A percentile compares a stretch with the other conserved stretches of the same genome.
phyloP scores from a whole-genome alignment of 2,113 vertebrate genomes.

The Muscicapa adusta region DNA sequence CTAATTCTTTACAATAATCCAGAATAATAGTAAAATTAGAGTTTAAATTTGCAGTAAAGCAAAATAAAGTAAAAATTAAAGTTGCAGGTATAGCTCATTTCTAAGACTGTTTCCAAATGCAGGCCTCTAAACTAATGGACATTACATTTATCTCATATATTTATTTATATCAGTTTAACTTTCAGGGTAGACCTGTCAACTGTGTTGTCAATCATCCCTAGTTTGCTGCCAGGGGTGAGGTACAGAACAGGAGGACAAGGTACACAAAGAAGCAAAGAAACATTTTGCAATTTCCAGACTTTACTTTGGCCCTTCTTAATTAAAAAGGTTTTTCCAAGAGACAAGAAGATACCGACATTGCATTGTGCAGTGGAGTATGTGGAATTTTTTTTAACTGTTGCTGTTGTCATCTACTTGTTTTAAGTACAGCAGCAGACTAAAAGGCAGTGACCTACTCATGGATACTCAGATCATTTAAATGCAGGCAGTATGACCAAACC shows the following conservation, averaged over 20 bases:
- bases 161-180: slow-evolving; percentile 22
- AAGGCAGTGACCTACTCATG: background rate
- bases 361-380: background rate
- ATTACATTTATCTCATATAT: slow-evolving; percentile 1
- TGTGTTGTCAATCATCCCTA: background rate
- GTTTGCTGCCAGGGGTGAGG: background rate
- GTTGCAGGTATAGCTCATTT: background rate
- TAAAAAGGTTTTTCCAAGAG: background rate
- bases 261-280: background rate
- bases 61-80: too few relatives aligned
- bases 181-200: background rate
- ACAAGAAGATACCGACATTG: background rate
- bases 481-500: background rate
- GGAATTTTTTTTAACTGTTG: background rate
- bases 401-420: background rate
- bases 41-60: too few relatives aligned
- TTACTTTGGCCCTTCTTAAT: background rate
- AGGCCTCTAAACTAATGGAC: background rate
- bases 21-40: background rate
- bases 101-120: background rate
- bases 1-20: background rate
- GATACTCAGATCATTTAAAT: background rate
- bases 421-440: background rate
- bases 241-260: background rate
- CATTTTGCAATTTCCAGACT: background rate